A percentile compares a stretch with the other conserved stretches of the same genome.
Evolutionary conservation across 2,113 vertebrate genomes (phyloP).

Genomic region (Collichthys lucidus): DNA sequence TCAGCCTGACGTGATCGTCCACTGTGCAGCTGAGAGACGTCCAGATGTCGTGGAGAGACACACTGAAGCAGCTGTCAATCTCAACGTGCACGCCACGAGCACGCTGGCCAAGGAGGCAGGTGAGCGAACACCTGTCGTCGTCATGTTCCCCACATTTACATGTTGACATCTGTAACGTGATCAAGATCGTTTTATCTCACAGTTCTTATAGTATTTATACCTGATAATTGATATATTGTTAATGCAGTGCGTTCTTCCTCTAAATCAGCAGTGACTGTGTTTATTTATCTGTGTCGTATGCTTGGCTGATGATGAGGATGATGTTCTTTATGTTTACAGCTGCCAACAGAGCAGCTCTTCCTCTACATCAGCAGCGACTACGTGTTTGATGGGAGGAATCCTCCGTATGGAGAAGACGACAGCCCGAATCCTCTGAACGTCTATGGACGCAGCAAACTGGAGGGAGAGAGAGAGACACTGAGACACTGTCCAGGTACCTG

Average conservation of each 20-base stretch:
- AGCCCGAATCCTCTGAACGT: constrained; percentile 91
- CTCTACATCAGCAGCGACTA: constrained; percentile 97
- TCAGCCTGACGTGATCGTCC: constrained; percentile 94
- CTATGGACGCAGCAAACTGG: constrained; percentile 94
- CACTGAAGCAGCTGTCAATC: constrained; percentile 89
- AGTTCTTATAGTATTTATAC: no score
- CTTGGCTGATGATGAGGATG: no score
- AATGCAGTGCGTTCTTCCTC: no score
- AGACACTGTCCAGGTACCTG: constrained; percentile 90
- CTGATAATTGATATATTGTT: no score
- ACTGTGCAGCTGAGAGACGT: constrained; percentile 97
- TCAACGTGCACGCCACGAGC: constrained; percentile 93
- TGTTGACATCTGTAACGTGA: no score
- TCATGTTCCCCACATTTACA: background rate
- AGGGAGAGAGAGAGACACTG: constrained; percentile 91
- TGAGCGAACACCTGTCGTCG: constrained; percentile 52
- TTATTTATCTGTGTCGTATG: no score
- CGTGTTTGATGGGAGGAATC: constrained; percentile 94
- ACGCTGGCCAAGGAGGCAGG: constrained; percentile 94
- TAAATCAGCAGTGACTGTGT: no score
- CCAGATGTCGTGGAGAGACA: constrained; percentile 94
- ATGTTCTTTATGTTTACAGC: no score
- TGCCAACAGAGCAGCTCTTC: constrained; percentile 85
- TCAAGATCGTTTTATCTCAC: no score
- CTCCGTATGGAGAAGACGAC: constrained; percentile 94